Base-by-base conservation (phyloP, 2,888 invertebrate species). In the Caradrina clavipalpis region DNA sequence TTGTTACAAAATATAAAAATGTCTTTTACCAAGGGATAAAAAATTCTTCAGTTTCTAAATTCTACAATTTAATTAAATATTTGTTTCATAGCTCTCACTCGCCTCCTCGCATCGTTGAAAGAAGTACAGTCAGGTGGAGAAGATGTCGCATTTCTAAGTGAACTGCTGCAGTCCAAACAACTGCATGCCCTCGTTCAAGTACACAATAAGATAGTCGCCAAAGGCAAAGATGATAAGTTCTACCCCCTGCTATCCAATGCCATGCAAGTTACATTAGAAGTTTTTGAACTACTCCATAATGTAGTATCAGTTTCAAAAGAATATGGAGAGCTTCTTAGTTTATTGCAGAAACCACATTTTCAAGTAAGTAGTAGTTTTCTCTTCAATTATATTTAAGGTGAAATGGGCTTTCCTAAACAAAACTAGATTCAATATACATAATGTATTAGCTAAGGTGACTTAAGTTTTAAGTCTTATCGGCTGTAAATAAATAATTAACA, bases 101-200 rank as follows among this genome's bases (percentile, higher is more conserved):
- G 98, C 88, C 96, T 99, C 80, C 96, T 98, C 87, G 96, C 97
- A 84, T 98, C 98, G n/a, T 95, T 99, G 82, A 98, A 98, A 93
- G 98, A 98, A 92, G 97, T 98, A 53, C 97, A 97, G 86, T 96
- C 97, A 66, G 98, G 98, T 76, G 98, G 98, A 84, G 98, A 98
- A 93, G 99, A 99, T 94, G 97, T 98, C 77, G 97, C 97, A 57
- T 99, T 99, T 90, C 96, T 99, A 15, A 98, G 97, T 93, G 98
- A 98, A 81, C 95, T 99, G 60, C 95, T 99, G 59, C 98, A 98
- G 91, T 98, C 98, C 8, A 98, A 98, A 92, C 98, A 98, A 90
- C 96, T 99, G 1, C 98, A 98, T 94, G 98, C 99, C 45, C 96
- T 99, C 83, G 98, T 99, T 39, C 98, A 98, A 94, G 98, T 98